Percentiles rank a stretch among this genome's conserved stretches.
Conservation (phyloP, 2,113 vertebrate genomes). For the Vulpes lagopus region DNA sequence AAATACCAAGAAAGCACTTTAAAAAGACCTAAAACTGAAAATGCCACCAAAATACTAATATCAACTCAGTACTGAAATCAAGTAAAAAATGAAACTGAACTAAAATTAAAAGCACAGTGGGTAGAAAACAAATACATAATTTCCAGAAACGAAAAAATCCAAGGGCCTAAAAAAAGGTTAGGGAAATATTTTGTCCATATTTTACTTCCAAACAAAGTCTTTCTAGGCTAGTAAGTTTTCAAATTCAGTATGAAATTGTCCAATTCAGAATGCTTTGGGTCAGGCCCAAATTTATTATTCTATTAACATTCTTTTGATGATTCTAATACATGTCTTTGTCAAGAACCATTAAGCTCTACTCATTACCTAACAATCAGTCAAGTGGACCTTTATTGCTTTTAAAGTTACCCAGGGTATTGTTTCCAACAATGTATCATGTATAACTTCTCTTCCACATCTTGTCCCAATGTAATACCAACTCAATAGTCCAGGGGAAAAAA, state of each 20-base stretch:
- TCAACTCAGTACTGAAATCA: background rate
- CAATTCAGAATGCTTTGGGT: background rate
- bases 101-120: conserved; percentile 36
- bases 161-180: background rate
- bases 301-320: conserved; percentile 29
- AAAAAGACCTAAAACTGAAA: conserved; percentile 22
- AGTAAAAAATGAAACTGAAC: conserved; percentile 31
- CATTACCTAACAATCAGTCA: background rate
- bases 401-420: background rate
- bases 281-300: conserved; percentile 41
- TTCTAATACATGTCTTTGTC: background rate
- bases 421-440: background rate
- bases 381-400: background rate
- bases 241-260: conserved; percentile 35
- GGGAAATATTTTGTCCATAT: background rate
- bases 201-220: conserved; percentile 32
- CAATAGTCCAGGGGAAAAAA: background rate
- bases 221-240: background rate
- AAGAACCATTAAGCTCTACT: conserved; percentile 10
- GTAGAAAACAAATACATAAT: background rate
- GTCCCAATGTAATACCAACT: background rate
- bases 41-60: conserved; percentile 16
- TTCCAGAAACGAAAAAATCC: background rate
- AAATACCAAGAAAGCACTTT: conserved; percentile 29
- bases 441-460: background rate